phyloP scores from a whole-genome alignment of 2,113 vertebrate species.

The Microcebus lehilahytsara region DNA sequence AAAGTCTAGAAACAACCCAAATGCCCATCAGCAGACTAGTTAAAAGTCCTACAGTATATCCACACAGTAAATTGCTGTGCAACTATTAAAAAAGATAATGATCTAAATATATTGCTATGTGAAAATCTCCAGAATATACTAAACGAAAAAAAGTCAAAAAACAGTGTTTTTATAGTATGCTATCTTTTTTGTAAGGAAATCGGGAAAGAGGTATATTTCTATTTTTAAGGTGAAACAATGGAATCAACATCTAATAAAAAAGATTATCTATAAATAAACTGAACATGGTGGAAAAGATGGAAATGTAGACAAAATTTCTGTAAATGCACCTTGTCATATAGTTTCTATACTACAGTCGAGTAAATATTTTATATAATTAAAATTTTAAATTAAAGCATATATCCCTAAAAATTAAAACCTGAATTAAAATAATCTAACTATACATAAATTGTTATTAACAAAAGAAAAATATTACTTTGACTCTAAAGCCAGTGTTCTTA shows the following conservation, averaged over 20 bases:
- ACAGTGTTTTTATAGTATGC: not conserved
- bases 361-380: not conserved
- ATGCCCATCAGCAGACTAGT: not conserved
- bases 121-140: not conserved
- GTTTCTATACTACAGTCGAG: not conserved
- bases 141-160: not conserved
- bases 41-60: not conserved
- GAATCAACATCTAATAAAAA: not conserved
- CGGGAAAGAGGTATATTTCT: not conserved
- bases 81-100: not conserved
- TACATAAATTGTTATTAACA: not conserved
- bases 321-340: not conserved
- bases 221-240: slow-evolving; percentile 6
- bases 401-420: not conserved
- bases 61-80: not conserved
- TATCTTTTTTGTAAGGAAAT: not conserved
- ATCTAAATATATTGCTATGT: not conserved
- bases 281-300: not conserved
- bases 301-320: slow-evolving; percentile 11
- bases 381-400: not conserved
- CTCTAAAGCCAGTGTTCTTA: not conserved
- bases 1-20: not conserved
- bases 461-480: slow-evolving; percentile 4
- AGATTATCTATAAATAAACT: not conserved
- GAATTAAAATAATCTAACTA: not conserved